Percentiles rank a stretch among this genome's conserved stretches.
These are phyloP conservation scores for Watsonalla cultraria DNA, from an alignment of 2,888 invertebrate species.

Conservation along the genomic window DNA sequence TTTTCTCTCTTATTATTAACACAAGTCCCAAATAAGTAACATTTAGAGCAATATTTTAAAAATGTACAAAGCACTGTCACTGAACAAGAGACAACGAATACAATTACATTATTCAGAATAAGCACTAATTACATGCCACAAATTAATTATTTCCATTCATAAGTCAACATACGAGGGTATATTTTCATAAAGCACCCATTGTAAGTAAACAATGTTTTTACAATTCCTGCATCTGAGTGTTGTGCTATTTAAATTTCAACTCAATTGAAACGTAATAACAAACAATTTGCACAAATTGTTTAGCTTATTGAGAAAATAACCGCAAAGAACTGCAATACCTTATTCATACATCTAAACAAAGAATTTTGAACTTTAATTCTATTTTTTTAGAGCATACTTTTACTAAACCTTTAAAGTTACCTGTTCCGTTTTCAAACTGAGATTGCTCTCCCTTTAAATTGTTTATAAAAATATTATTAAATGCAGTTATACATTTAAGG, in stretches of 20 bases:
- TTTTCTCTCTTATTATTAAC: too few species aligned
- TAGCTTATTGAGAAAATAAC: neutral
- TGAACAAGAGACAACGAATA: neutral
- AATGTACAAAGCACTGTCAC: neutral
- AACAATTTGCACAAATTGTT: neutral
- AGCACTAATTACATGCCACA: neutral
- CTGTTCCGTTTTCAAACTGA: neutral
- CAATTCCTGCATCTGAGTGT: slow-evolving; percentile 19
- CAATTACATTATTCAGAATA: neutral
- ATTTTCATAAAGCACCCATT: slow-evolving; percentile 33
- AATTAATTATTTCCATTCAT: slow-evolving; percentile 3
- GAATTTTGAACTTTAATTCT: neutral
- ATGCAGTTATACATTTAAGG: neutral
- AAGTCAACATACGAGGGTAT: slow-evolving; percentile 5
- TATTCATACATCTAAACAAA: neutral
- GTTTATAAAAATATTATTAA: neutral
- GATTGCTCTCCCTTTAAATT: neutral
- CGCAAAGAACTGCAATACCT: neutral
- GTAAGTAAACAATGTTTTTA: slow-evolving; percentile 53
- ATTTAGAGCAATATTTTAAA: too few species aligned
- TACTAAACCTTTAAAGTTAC: neutral
- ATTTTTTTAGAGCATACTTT: neutral
- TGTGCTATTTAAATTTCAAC: slow-evolving; percentile 2
- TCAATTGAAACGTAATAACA: slow-evolving; percentile 1
- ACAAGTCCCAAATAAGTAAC: too few species aligned